These are phyloP conservation scores for Elysia chlorotica DNA, from an alignment of 1,140 invertebrate species.

Conservation along the genomic window DNA sequence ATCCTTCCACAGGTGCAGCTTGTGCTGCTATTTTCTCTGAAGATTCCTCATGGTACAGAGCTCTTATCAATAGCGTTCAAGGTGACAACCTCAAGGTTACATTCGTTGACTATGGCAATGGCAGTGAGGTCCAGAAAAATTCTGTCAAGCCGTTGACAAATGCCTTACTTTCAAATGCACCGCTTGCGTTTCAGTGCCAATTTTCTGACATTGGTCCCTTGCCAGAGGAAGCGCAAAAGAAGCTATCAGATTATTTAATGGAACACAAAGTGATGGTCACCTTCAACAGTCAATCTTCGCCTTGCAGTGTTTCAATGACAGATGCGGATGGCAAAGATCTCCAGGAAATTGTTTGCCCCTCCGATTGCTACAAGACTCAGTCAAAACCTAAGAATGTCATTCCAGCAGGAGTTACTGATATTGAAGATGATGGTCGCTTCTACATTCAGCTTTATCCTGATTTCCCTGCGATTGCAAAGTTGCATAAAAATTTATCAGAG, in stretches of 20 bases:
- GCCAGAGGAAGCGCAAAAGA: constrained; percentile 20
- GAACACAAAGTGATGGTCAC: constrained; percentile 38
- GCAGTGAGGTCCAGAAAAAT: constrained; percentile 37
- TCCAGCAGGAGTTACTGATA: constrained; percentile 36
- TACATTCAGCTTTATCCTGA: constrained; percentile 61
- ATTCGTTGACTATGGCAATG: constrained; percentile 74
- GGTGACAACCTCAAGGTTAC: constrained; percentile 70
- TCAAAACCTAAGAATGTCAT: constrained; percentile 24
- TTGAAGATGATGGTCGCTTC: constrained; percentile 58
- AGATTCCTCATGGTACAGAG: constrained; percentile 77
- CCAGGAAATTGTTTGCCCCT: constrained; percentile 20
- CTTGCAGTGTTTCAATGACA: constrained; percentile 26
- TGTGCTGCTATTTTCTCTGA: constrained; percentile 75
- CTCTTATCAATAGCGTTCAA: constrained; percentile 67
- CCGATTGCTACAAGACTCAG: not conserved
- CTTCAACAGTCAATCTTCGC: constrained; percentile 22
- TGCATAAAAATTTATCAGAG: constrained; percentile 28
- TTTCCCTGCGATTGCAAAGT: constrained; percentile 65
- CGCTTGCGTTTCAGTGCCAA: constrained; percentile 26
- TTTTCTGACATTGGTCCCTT: constrained; percentile 23
- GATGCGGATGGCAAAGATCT: constrained; percentile 29
- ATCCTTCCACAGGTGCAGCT: constrained; percentile 47
- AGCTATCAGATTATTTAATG: constrained; percentile 30
- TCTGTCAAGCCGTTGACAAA: constrained; percentile 24
- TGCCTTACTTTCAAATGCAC: constrained; percentile 16